Percentiles rank a stretch among this genome's conserved stretches.
Evolutionary conservation across 2,113 vertebrate species (phyloP).

Genomic region (Heptranchias perlo): DNA sequence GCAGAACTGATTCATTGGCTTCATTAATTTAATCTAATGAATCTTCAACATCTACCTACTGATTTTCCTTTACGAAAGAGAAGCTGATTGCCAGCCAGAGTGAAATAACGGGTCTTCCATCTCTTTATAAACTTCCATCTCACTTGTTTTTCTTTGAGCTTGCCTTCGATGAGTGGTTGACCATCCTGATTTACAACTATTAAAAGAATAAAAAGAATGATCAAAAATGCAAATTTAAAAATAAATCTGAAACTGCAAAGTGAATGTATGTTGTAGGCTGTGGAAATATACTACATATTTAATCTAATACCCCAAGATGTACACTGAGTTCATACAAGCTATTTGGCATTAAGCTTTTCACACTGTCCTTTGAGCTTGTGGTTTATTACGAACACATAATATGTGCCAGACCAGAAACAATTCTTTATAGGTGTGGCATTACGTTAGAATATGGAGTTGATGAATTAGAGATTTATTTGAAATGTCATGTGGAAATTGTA

Average conservation of each 20-base stretch:
- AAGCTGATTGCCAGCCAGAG: conserved; percentile 88
- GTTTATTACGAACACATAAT: no score
- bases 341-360: no score
- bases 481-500: neutral
- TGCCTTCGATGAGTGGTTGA: conserved; percentile 90
- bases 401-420: neutral
- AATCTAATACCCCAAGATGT: no score
- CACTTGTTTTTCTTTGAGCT: conserved; percentile 93
- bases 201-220: conserved; percentile 34
- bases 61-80: conserved; percentile 88
- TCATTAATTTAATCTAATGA: neutral
- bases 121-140: conserved; percentile 95
- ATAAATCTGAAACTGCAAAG: no score
- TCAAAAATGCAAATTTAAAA: no score
- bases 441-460: neutral
- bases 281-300: no score
- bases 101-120: conserved; percentile 96
- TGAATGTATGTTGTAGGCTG: no score
- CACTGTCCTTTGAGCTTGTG: no score
- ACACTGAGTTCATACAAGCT: no score
- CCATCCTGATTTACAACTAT: conserved; percentile 84
- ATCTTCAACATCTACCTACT: conserved; percentile 59
- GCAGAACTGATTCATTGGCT: neutral
- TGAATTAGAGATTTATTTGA: neutral
- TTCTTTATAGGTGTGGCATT: neutral